Base-by-base conservation (phyloP, 2,888 invertebrate genomes). In the Ochlodes sylvanus region DNA sequence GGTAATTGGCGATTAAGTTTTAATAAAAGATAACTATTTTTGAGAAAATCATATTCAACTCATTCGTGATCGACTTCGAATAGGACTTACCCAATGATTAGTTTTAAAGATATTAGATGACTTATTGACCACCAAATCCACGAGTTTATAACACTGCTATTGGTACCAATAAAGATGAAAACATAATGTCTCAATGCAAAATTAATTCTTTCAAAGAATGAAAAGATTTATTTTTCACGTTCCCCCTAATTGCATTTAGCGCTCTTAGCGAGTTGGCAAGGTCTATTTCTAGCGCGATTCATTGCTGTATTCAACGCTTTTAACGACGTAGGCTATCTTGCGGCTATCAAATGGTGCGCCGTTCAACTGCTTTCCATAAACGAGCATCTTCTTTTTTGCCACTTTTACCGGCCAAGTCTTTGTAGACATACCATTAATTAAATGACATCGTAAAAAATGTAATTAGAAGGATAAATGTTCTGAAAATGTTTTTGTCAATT, bases 341-440 rank as follows among this genome's bases (percentile, higher is more conserved):
- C 47, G 62, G 62, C 55, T 67, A 62, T 61, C 60, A 67, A 60
- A 67, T 61, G 54, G 60, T 54, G 66, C 47, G 54, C 38, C 32
- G 17, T 41, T 56, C 58, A 52, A 61, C 55, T 68, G 47, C 56
- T 68, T 68, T 50, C 47, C 67, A 68, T 68, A 62, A 68, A 68
- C 55, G 61, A 61, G 21, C 47, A 42, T 47, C 34, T 61, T 41
- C 42, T 52, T 61, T 66, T 66, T 34, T 67, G 34, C 32, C 54
- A 44, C 55, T 61, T 54, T 56, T 32, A 47, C 41, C 12, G 54
- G 55, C 47, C 47, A 7, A 56, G 47, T 56, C 61, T 68, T 68
- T 68, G 68, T 62, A 56, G 55, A 50, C 62, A 62, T 61, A 56
- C 68, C 44, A 68, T 62, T 68, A 68, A 68, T 62, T 68, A 56